A percentile compares a stretch with the other conserved stretches of the same genome.
phyloP scores from a whole-genome alignment of 2,113 vertebrate species.

The Amazona guildingii region DNA sequence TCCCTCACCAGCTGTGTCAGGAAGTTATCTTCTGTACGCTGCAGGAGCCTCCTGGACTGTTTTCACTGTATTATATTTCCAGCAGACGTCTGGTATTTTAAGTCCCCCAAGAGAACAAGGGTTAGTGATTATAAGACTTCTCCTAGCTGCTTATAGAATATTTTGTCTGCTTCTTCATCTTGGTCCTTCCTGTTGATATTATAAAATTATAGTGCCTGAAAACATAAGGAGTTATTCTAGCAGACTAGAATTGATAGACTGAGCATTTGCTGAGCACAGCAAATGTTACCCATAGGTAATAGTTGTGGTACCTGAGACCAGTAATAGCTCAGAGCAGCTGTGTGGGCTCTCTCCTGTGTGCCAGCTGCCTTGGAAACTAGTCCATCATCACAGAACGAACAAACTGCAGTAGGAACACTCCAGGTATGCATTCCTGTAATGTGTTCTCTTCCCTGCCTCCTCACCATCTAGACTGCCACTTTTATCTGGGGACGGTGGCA shows the following conservation, averaged over 20 bases:
- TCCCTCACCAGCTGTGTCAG: not conserved
- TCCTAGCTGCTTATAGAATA: not conserved
- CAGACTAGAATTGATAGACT: not conserved
- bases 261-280: not conserved
- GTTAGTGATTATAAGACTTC: not conserved
- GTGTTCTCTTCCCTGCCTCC: not conserved
- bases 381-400: not conserved
- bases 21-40: not conserved
- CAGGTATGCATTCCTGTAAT: fast-evolving
- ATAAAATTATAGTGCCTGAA: not conserved
- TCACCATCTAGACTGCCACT: not conserved
- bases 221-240: not conserved
- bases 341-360: not conserved
- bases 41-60: not conserved
- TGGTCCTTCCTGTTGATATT: not conserved
- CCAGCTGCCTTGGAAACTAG: not conserved
- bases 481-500: not conserved
- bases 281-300: not conserved
- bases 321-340: not conserved
- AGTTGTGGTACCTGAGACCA: not conserved
- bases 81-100: not conserved
- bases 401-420: not conserved
- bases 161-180: not conserved
- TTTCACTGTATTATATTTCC: not conserved
- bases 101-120: not conserved